Base-by-base conservation (phyloP, 2,113 vertebrate species). In the Laterallus jamaicensis region DNA sequence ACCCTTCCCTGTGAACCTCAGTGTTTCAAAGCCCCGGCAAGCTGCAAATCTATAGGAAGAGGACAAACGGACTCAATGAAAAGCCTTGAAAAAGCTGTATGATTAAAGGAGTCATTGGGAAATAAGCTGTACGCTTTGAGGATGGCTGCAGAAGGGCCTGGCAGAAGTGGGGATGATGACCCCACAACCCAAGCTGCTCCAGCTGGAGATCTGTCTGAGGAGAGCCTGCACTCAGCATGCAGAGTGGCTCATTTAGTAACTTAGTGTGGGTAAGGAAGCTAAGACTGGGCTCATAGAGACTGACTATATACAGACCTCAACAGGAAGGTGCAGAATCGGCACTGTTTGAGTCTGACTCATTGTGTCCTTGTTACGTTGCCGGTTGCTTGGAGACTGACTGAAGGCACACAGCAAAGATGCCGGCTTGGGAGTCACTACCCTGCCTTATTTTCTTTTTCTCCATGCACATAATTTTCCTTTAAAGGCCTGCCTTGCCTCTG, bases 361-460 rank as follows among this genome's bases (percentile, higher is more conserved):
- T 88, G 91, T 88, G 86, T 77, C 88, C 81, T 58, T 91, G 58
- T 87, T 93, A 88, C 59, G 3, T 54, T 70, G 62, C 64, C 7
- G 56, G 93, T 94, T 96, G 91, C 93, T 64, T 93, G 70, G 58
- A 96, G 85, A 88, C 84, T 68, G 88, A 77, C 60, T 74, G 92
- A 94, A 80, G 8, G 26, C 95, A 95, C 59, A 25, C 44, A 12
- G 63, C 44, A 50, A 44, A 85, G 88, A 96, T 69, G 79, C 71
- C 11, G 73, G 62, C 85, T 49, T n/a, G 22, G 22, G 76, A 83
- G 32, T 39, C 80, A 49, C 87, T 32, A 78, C 39, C 44, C 15
- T 55, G 83, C 59, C 77, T 96, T 95, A 96, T 96, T 97, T 97
- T 93, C 81, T 71, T 84, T 79, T 93, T 94, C 85, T 86, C 74